Evolutionary conservation across 92 coral and sea anemone species (phyloP), one percentile per base, ranked within the genome.

Genomic region (Palythoa grandis): DNA sequence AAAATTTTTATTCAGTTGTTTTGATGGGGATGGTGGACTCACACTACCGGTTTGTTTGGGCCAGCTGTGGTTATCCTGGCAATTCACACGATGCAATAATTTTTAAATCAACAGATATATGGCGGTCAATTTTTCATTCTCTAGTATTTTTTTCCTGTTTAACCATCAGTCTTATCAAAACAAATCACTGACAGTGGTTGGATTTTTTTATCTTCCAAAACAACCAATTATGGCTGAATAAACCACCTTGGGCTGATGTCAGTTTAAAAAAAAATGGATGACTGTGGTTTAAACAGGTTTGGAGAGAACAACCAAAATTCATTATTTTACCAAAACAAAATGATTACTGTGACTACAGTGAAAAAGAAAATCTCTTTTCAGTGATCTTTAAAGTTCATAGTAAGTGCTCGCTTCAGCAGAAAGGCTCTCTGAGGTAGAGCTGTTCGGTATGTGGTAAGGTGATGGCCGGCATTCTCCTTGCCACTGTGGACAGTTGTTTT

Each of bases 361-460:
- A 67, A 67, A 24, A 67, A 11, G 7, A 72, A 72, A 39, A 72
- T 72, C 77, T 72, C 8, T 72, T 72, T 72, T 72, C 77, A 72
- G 54, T 10, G 13, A 72, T 72, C 54, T 72, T 72, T 72, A 72
- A 39, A 72, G 56, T 72, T 72, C 35, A 72, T 72, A 72, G 77
- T 72, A 72, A 72, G 77, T 72, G 56, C 77, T 72, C 29, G 56
- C 57, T 2, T 10, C 56, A 67, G 40, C 72, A 67, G 72, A 67
- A 67, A 67, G 66, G 72, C 15, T 72, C 25, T 72, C 77, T 72
- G 77, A 72, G 77, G 77, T 72, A 72, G 77, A 39, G 77, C 77
- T 47, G 54, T 40, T 72, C 13, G 57, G 77, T 72, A 15, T 40
- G 77, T 72, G 77, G 77, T 39, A 3, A 72, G 77, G 77, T 72